Conservation (phyloP, 23 tunicate genomes). For the Styela plicata region DNA sequence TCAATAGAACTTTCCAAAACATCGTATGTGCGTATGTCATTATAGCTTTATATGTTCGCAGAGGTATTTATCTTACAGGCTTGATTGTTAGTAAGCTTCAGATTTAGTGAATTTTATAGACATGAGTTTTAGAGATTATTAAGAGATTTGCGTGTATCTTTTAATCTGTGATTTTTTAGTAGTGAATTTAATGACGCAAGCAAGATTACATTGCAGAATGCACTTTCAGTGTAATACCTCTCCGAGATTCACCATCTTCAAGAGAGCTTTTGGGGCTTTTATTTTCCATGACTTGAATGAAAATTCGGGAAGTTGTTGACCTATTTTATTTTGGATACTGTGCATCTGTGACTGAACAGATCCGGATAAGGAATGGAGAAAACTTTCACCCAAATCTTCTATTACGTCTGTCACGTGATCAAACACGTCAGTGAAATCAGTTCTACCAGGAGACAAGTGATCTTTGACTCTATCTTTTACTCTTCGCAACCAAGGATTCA, state of each 20-base stretch:
- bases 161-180: no score
- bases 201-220: no score
- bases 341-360: neutral
- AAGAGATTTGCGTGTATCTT: no score
- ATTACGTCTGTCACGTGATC: constrained; percentile 5
- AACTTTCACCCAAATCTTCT: neutral
- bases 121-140: no score
- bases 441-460: neutral
- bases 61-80: no score
- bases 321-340: neutral
- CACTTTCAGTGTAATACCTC: no score
- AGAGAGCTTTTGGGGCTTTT: constrained; percentile 3
- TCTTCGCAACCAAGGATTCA: neutral
- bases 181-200: no score
- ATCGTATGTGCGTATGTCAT: no score
- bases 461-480: neutral
- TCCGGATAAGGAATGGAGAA: constrained; percentile 9
- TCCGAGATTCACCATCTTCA: neutral
- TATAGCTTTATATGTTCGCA: no score
- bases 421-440: neutral
- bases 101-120: no score
- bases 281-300: neutral
- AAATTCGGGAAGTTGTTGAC: neutral
- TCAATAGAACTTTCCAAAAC: no score
- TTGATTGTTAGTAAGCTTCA: no score